Percentiles rank a stretch among this genome's conserved stretches.
Conservation (phyloP, 2,113 vertebrate genomes). For the Scomber scombrus region DNA sequence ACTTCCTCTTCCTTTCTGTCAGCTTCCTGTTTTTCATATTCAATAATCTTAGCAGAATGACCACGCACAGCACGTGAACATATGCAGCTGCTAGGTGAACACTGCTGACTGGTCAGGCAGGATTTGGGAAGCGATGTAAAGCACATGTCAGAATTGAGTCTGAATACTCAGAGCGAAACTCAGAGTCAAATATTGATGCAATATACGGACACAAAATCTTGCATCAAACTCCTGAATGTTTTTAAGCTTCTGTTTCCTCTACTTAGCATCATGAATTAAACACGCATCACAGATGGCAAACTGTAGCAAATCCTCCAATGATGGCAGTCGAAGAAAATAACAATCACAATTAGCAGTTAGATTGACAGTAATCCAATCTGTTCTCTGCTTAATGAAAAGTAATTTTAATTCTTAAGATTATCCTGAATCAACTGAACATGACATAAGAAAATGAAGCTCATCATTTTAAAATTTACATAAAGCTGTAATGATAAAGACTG, state of each 20-base stretch:
- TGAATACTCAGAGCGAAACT: not conserved
- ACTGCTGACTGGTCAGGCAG: not conserved
- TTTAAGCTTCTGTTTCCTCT: not conserved
- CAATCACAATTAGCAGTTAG: not conserved
- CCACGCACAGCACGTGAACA: not conserved
- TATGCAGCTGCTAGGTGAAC: not conserved
- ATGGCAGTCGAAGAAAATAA: not conserved
- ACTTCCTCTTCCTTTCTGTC: slow-evolving; percentile 54
- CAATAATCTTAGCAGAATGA: not conserved
- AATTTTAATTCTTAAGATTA: not conserved
- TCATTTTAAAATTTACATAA: too few species aligned
- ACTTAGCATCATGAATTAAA: not conserved
- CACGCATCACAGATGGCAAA: slow-evolving; percentile 9
- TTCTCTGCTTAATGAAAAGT: not conserved
- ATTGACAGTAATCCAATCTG: slow-evolving; percentile 2
- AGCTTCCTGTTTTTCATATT: slow-evolving; percentile 59
- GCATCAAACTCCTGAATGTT: not conserved
- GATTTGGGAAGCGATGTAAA: not conserved
- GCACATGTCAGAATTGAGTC: not conserved
- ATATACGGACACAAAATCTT: not conserved
- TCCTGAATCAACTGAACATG: not conserved
- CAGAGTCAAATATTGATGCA: not conserved
- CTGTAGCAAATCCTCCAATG: slow-evolving; percentile 1
- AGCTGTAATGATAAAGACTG: too few species aligned
- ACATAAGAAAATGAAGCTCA: not conserved